Conservation (phyloP, 2,797 vertebrate genomes). For the Halcyon badia region DNA sequence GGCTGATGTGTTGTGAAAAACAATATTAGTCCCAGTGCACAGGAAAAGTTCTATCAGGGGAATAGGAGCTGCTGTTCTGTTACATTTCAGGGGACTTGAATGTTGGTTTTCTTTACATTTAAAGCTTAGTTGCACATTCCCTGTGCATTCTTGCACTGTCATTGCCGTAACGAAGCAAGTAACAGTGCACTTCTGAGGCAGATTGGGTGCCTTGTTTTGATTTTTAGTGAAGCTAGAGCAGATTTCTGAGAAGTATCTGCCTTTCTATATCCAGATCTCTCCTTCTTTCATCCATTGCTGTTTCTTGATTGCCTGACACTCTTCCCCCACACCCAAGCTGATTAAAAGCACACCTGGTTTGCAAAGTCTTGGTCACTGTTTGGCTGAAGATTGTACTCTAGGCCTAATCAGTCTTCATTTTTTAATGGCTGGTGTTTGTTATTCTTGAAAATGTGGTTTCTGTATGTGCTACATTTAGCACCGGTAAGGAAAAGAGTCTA, state of each 20-base stretch:
- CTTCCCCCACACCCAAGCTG: neutral
- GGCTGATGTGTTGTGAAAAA: neutral
- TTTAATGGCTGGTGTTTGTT: neutral
- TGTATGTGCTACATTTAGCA: neutral
- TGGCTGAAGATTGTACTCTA: neutral
- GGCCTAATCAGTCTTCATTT: neutral
- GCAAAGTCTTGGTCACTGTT: neutral
- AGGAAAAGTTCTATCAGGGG: neutral
- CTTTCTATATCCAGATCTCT: neutral
- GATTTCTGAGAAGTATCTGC: neutral
- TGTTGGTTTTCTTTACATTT: constrained; percentile 53
- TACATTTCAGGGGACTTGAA: neutral
- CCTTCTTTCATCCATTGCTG: neutral
- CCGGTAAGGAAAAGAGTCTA: neutral
- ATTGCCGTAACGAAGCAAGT: neutral
- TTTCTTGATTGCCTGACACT: neutral
- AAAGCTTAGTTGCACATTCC: neutral
- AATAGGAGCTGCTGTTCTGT: neutral
- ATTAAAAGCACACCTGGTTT: neutral
- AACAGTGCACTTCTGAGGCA: neutral
- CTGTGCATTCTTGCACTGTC: neutral
- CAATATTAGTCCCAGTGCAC: neutral
- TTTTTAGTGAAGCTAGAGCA: neutral
- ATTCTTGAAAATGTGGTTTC: neutral
- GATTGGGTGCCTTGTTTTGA: neutral